Base-by-base conservation (phyloP, 2,797 vertebrate genomes). In the Ptychadena robeensis region DNA sequence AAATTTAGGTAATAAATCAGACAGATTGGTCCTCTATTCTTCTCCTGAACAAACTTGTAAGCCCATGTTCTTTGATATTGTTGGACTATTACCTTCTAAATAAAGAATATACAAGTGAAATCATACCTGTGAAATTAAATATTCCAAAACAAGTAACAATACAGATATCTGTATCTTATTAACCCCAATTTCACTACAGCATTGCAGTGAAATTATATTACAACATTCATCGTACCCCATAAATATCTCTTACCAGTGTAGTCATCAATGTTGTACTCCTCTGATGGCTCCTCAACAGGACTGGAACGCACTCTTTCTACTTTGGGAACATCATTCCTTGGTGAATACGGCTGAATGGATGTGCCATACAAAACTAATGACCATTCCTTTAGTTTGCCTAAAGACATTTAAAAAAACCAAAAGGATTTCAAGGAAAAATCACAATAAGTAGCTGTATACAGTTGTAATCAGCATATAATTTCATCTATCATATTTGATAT, bases 381-480 rank as follows among this genome's bases (percentile, higher is more conserved):
- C 97, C 97, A 99, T 90, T 99, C 97, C 92, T 99, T 99, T 90
- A 99, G 93, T 90, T 98, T 99, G 38, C 98, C 98, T 99, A 11
- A 84, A 86, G 74, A 85, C 37, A 57, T n/a, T n/a, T n/a, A 61
- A 61, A 53, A 0, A 22, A 1, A 22, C 6, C 5, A 53, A 1
- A 53, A 53, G 44, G 22, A 53, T 53, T 15, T n/a, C n/a, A n/a
- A 22, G 7, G 44, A 1, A 53, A 22, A 53, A 53, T 53, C 18
- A 53, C 5, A 44, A 18, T 44, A 44, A 44, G 14, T 15, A 40
- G 14, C 38, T n/a, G n/a, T n/a, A n/a, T n/a, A n/a, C n/a, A n/a
- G n/a, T n/a, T n/a, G n/a, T n/a, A n/a, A n/a, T n/a, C n/a, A 40
- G 10, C 14, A 11, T 40, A 12, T 44, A 0, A 22, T 5, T 22